These are phyloP conservation scores for Nestor notabilis DNA, from an alignment of 2,113 vertebrate genomes.

Conservation along the genomic window DNA sequence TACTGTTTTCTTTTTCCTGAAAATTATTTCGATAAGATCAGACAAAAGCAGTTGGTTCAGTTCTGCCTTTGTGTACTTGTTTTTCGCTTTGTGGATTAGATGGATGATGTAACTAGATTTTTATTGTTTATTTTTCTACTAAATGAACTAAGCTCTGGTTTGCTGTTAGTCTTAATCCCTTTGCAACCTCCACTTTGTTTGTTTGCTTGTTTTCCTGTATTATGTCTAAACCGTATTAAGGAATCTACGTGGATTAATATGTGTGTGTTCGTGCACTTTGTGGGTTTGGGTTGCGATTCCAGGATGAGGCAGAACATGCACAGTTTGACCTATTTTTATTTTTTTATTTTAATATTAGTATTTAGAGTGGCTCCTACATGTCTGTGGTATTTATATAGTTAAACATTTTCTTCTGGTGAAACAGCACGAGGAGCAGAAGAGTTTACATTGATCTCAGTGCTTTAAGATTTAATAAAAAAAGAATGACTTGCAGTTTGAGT, in stretches of 20 bases:
- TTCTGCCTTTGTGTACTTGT: background rate
- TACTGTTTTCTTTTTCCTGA: background rate
- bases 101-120: background rate
- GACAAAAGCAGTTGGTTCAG: background rate
- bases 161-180: background rate
- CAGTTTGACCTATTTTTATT: background rate
- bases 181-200: background rate
- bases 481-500: constrained; percentile 28
- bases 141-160: background rate
- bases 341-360: background rate
- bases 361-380: background rate
- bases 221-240: background rate
- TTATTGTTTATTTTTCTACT: background rate
- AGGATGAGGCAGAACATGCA: background rate
- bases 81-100: background rate
- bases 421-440: background rate
- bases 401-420: background rate
- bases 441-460: constrained; percentile 9
- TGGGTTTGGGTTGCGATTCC: background rate
- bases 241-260: background rate
- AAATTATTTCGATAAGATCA: background rate
- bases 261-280: fast-evolving
- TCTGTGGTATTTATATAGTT: background rate
- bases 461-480: constrained; percentile 26
- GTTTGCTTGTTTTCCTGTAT: background rate